Conservation (phyloP, 2,888 invertebrate genomes). For the Drosophila macrospina region DNA sequence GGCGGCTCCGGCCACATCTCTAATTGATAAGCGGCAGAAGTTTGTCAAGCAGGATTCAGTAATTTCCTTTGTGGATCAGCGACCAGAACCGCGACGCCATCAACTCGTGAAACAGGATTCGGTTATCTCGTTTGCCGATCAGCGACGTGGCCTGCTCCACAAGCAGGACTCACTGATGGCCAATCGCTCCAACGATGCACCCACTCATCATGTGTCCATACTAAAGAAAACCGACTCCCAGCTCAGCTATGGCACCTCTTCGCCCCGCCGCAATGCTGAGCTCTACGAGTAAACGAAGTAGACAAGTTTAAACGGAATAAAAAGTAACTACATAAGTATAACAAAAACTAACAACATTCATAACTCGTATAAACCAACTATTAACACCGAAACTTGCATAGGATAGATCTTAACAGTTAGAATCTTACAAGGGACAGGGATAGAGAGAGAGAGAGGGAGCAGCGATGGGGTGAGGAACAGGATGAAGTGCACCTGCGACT, state of each 20-base stretch:
- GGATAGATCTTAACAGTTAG: conserved; percentile 2
- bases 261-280: conserved; percentile 84
- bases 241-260: conserved; percentile 78
- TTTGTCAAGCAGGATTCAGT: conserved; percentile 85
- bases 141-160: conserved; percentile 83
- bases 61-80: conserved; percentile 85
- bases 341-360: conserved; percentile 13
- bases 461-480: background rate
- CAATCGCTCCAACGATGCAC: conserved; percentile 83
- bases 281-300: conserved; percentile 79
- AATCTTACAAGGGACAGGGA: background rate
- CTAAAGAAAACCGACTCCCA: conserved; percentile 85
- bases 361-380: conserved; percentile 22
- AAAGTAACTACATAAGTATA: conserved; percentile 1
- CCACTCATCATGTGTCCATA: conserved; percentile 85
- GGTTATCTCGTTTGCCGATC: conserved; percentile 85
- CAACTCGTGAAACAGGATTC: conserved; percentile 85
- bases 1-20: conserved; percentile 56
- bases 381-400: conserved; percentile 21
- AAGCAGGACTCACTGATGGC: conserved; percentile 85
- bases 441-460: background rate
- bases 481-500: conserved; percentile 27
- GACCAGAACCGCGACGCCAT: conserved; percentile 84
- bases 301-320: background rate
- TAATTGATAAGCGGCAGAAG: conserved; percentile 84